Evolutionary conservation across 2,888 invertebrate genomes (phyloP).

Genomic region (Alsophila aescularia): DNA sequence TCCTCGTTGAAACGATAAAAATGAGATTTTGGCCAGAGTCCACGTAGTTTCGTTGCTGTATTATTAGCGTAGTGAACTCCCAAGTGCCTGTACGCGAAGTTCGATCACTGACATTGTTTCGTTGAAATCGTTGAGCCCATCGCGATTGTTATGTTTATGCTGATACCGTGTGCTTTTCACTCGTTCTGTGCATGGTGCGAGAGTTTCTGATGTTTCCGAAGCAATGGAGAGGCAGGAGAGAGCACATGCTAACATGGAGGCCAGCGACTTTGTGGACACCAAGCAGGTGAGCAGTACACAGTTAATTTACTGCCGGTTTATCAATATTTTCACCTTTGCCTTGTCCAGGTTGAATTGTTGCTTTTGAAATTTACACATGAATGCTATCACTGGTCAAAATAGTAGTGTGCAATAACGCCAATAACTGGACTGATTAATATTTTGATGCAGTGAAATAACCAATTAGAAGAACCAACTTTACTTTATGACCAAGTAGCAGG

Average conservation of each 20-base stretch:
- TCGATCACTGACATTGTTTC: constrained; percentile 82
- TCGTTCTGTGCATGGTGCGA: constrained; percentile 67
- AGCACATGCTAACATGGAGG: constrained; percentile 86
- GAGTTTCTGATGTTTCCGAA: constrained; percentile 81
- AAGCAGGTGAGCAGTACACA: constrained; percentile 84
- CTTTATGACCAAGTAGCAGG: not conserved
- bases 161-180: constrained; percentile 66
- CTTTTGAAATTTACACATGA: constrained; percentile 48
- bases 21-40: constrained; percentile 55
- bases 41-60: constrained; percentile 37
- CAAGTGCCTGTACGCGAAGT: constrained; percentile 69
- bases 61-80: constrained; percentile 50
- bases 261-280: constrained; percentile 85
- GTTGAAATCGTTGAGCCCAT: constrained; percentile 72
- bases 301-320: constrained; percentile 72
- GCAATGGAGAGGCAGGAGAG: constrained; percentile 79
- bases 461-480: too few species aligned
- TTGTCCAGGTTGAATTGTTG: constrained; percentile 51
- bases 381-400: constrained; percentile 37
- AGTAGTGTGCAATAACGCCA: constrained; percentile 20
- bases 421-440: constrained; percentile 21
- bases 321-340: constrained; percentile 60
- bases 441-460: not conserved
- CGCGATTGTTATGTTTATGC: constrained; percentile 80
- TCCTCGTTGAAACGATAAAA: constrained; percentile 47